Percentiles rank a stretch among this genome's conserved stretches.
These are phyloP conservation scores for Ceratitis capitata DNA, from an alignment of 1,140 invertebrate genomes.

Conservation along the genomic window DNA sequence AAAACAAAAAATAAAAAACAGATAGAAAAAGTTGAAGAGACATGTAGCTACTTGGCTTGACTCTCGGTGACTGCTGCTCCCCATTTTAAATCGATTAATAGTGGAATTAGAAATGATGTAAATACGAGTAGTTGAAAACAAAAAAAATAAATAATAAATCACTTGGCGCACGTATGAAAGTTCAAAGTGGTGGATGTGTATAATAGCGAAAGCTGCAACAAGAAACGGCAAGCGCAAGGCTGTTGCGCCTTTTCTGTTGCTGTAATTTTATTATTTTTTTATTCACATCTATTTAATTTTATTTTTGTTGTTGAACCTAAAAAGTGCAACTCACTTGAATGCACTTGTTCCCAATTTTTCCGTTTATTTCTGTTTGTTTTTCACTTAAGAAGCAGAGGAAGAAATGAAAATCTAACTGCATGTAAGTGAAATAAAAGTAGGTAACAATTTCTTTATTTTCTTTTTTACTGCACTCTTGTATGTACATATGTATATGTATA, in stretches of 20 bases:
- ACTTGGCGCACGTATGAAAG: neutral
- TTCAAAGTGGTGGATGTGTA: neutral
- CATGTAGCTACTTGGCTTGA: neutral
- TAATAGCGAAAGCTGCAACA: neutral
- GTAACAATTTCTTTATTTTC: conserved; percentile 31
- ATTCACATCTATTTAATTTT: too few species aligned
- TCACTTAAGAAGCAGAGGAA: neutral
- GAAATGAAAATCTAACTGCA: neutral
- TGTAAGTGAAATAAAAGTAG: conserved; percentile 37
- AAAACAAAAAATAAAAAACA: too few species aligned
- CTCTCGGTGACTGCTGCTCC: neutral
- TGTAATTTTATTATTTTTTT: too few species aligned
- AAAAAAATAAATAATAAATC: neutral
- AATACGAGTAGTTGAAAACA: neutral
- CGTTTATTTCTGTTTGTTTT: conserved; percentile 17
- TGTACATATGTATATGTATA: neutral
- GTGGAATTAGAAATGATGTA: neutral
- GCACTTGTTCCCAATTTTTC: conserved; percentile 15
- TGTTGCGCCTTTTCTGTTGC: neutral
- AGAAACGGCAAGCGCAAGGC: too few species aligned
- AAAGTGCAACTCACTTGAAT: neutral
- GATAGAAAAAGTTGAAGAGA: too few species aligned
- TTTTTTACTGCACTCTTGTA: neutral
- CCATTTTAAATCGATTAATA: neutral
- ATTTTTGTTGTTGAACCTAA: neutral